Base-by-base conservation (phyloP, 35 echinoderm and acorn worm genomes). In the Heliocidaris erythrogramma region DNA sequence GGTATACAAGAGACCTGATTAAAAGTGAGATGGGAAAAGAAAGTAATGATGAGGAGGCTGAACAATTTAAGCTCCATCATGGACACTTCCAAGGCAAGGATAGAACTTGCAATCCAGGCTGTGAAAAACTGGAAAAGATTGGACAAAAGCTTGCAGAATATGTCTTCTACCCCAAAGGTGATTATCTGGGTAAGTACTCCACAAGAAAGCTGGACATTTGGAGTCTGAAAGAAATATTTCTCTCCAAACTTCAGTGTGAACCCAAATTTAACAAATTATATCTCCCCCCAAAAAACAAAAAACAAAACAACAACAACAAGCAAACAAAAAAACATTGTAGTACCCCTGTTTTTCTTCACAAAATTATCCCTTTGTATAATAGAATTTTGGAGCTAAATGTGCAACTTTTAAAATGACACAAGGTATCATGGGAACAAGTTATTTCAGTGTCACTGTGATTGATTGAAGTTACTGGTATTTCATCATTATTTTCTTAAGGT, bases 61-160 rank as follows among this genome's bases (percentile, higher is more conserved):
- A 92, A 47, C 10, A 95, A 13, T 31, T 95, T n/a, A 95, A 95
- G 59, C 47, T 49, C 35, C 21, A 90, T 27, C 31, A 92, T 91
- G 94, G 94, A 17, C 31, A 89, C 14, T 32, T 42, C 18, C 13
- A 48, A 31, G 31, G 4, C 24, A 42, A 48, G 13, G 31, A 42
- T 18, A 89, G 31, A 42, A 32, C 31, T 35, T 42, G 17, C 87
- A 42, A 24, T 89, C 31, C 31, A 12, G 31, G 31, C 13, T 24
- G 13, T 89, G 31, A 89, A 89, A 48, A 92, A 30, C n/a, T 56
- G 48, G 49, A 92, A 92, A 16, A 50, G 91, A 49, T 92, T 92
- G 91, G 91, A 14, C 49, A 59, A 59, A 32, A 92, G 50, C 17
- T 92, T 92, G 91, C 31, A 52, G 91, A 92, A 59, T 50, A 48